These are phyloP conservation scores for Tetropium fuscum DNA, from an alignment of 2,888 invertebrate species.

Conservation along the genomic window DNA sequence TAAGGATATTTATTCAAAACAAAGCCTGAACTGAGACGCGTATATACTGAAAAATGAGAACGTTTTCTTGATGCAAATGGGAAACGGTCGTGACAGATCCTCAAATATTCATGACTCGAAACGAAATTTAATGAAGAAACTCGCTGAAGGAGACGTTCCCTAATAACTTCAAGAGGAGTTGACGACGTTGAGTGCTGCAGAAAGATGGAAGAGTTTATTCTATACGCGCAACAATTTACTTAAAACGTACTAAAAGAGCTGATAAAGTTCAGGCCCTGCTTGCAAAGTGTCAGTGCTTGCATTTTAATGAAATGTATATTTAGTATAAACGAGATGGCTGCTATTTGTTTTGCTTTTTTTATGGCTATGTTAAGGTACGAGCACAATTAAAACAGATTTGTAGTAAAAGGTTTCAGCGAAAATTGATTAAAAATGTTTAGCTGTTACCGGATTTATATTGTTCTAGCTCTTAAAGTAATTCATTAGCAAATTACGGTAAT, in stretches of 20 bases:
- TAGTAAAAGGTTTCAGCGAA: constrained; percentile 5
- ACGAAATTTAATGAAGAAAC: constrained; percentile 54
- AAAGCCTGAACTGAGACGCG: no score
- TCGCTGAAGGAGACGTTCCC: constrained; percentile 25
- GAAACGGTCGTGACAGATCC: constrained; percentile 57
- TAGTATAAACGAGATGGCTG: background rate
- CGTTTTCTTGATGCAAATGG: constrained; percentile 55
- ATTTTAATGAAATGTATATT: constrained; percentile 26
- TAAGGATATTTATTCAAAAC: no score
- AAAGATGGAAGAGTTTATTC: constrained; percentile 33
- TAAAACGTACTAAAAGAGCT: constrained; percentile 37
- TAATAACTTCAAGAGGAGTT: constrained; percentile 25
- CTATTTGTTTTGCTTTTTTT: constrained; percentile 6
- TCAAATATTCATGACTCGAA: constrained; percentile 59
- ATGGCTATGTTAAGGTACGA: constrained; percentile 1
- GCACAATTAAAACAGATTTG: constrained; percentile 13
- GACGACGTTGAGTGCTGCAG: constrained; percentile 24
- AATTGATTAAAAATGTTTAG: constrained; percentile 13
- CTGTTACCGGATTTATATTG: no score
- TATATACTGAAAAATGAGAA: constrained; percentile 57
- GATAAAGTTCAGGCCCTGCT: constrained; percentile 29
- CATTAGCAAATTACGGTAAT: no score
- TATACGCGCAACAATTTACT: constrained; percentile 34
- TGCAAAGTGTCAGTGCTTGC: constrained; percentile 16
- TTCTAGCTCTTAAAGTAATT: no score